Evolutionary conservation across 2,888 invertebrate genomes (phyloP).

Genomic region (Agrotis segetum): DNA sequence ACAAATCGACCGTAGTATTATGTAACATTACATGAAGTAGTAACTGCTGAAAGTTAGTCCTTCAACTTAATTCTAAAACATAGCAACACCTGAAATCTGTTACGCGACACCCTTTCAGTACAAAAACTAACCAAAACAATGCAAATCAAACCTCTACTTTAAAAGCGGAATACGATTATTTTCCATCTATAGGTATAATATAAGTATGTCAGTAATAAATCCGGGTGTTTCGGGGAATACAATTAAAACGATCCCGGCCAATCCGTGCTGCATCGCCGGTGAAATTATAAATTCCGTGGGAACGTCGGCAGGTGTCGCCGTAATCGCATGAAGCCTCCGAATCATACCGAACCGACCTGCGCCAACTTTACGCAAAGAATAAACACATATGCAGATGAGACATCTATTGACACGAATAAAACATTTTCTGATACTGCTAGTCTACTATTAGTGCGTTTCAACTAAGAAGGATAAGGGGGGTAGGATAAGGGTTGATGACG

Average conservation of each 20-base stretch:
- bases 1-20: too few species aligned
- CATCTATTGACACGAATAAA: neutral
- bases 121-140: conserved; percentile 60
- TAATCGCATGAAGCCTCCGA: conserved; percentile 86
- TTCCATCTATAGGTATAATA: conserved; percentile 55
- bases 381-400: conserved; percentile 43
- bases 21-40: neutral
- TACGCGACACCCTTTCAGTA: conserved; percentile 11
- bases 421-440: neutral
- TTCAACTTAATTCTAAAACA: conserved; percentile 11
- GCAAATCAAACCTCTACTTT: conserved; percentile 64
- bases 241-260: conserved; percentile 85
- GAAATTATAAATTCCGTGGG: conserved; percentile 89
- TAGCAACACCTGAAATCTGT: conserved; percentile 6
- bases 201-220: conserved; percentile 78
- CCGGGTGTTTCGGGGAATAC: conserved; percentile 85
- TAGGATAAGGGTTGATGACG: too few species aligned
- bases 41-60: conserved; percentile 10
- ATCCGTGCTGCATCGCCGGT: conserved; percentile 76
- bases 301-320: conserved; percentile 87
- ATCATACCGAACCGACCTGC: conserved; percentile 78
- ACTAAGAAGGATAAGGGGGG: too few species aligned
- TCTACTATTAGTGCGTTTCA: too few species aligned
- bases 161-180: conserved; percentile 62
- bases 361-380: conserved; percentile 69